A percentile compares a stretch with the other conserved stretches of the same genome.
phyloP scores from a whole-genome alignment of 2,797 vertebrate species.

The Mormyrus hasselquistii region DNA sequence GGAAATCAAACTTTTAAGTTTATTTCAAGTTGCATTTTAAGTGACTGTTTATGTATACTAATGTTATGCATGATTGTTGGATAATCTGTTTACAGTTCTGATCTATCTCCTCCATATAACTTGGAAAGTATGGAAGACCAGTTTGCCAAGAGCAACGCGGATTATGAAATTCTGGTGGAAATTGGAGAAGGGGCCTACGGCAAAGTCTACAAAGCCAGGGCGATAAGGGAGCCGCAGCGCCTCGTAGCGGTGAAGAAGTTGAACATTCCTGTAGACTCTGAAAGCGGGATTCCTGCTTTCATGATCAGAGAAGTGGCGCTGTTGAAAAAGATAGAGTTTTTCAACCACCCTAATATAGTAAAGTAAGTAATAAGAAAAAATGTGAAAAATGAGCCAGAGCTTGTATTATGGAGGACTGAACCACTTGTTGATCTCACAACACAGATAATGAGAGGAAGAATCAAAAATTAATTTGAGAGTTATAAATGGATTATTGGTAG shows the following conservation, averaged over 20 bases:
- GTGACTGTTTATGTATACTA: neutral
- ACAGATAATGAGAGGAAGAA: neutral
- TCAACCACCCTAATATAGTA: slow-evolving; percentile 66
- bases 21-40: neutral
- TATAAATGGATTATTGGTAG: neutral
- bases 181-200: slow-evolving; percentile 60
- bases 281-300: slow-evolving; percentile 55
- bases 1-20: neutral
- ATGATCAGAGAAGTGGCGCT: slow-evolving; percentile 69
- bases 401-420: neutral
- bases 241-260: slow-evolving; percentile 66
- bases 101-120: neutral
- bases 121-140: slow-evolving; percentile 38
- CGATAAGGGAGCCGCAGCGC: slow-evolving; percentile 49
- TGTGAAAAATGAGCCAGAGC: neutral
- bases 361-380: slow-evolving; percentile 42
- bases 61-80: neutral
- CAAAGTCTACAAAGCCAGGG: slow-evolving; percentile 62
- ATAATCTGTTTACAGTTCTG: neutral
- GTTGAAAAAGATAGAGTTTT: slow-evolving; percentile 53
- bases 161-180: slow-evolving; percentile 61
- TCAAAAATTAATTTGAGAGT: neutral
- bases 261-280: slow-evolving; percentile 35
- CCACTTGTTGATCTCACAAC: neutral
- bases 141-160: neutral